phyloP scores from a whole-genome alignment of 1,140 invertebrate species.

The Atta cephalotes region DNA sequence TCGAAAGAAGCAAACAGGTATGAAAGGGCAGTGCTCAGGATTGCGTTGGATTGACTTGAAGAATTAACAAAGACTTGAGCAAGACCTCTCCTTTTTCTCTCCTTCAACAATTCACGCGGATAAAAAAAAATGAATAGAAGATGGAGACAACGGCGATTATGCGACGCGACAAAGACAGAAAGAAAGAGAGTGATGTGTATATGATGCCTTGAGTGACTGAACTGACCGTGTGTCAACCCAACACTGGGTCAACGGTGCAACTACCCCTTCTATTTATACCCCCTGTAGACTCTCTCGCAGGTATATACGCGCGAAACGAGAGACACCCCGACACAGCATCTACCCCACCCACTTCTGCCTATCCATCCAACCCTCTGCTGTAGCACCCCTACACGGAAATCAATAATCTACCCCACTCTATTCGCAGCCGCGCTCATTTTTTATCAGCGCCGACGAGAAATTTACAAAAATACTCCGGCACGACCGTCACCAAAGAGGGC shows the following conservation, averaged over 20 bases:
- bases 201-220: slow-evolving; percentile 74
- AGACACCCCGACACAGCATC: slow-evolving; percentile 80
- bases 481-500: background rate
- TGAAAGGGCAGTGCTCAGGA: slow-evolving; percentile 71
- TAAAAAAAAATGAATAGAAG: slow-evolving; percentile 30
- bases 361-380: slow-evolving; percentile 35
- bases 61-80: slow-evolving; percentile 28
- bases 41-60: slow-evolving; percentile 61
- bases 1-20: slow-evolving; percentile 50
- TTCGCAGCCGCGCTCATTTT: slow-evolving; percentile 50
- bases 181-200: slow-evolving; percentile 36
- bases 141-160: slow-evolving; percentile 19
- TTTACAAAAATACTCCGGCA: slow-evolving; percentile 61
- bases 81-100: background rate
- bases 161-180: slow-evolving; percentile 27
- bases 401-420: slow-evolving; percentile 83
- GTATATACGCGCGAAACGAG: slow-evolving; percentile 75
- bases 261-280: slow-evolving; percentile 85
- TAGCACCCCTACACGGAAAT: slow-evolving; percentile 81
- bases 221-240: slow-evolving; percentile 81
- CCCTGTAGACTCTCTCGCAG: slow-evolving; percentile 73
- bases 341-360: slow-evolving; percentile 49
- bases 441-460: slow-evolving; percentile 61
- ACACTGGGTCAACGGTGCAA: slow-evolving; percentile 86
- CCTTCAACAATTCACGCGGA: slow-evolving; percentile 58